Conservation (phyloP, 2,888 invertebrate species). For the Buathra laborator region DNA sequence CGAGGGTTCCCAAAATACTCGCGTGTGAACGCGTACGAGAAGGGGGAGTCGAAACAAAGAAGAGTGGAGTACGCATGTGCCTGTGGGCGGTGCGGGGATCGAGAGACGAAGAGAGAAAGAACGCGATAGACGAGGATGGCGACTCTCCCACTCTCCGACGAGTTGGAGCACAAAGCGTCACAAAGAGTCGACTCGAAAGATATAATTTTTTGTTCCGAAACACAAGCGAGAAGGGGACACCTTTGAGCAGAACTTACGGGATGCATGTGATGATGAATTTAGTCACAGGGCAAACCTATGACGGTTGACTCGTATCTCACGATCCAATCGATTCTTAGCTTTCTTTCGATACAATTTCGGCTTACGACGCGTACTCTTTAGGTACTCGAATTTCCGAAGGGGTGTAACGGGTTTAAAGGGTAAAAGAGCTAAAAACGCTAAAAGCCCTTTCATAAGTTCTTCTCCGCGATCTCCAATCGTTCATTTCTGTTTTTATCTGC, state of each 20-base stretch:
- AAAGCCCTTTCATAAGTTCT: no score
- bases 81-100: constrained; percentile 47
- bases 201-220: constrained; percentile 25
- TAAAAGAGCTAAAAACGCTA: no score
- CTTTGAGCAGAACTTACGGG: constrained; percentile 4
- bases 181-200: constrained; percentile 45
- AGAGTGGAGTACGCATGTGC: constrained; percentile 66
- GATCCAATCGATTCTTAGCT: not conserved
- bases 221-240: not conserved
- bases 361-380: no score
- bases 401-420: no score
- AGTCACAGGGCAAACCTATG: not conserved
- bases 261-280: constrained; percentile 5
- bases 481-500: no score
- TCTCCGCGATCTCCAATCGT: no score
- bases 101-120: constrained; percentile 54
- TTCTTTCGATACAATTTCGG: not conserved
- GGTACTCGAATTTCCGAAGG: no score
- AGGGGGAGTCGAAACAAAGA: constrained; percentile 64
- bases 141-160: constrained; percentile 16
- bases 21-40: constrained; percentile 63
- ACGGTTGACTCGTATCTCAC: not conserved
- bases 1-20: constrained; percentile 64
- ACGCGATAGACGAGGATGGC: constrained; percentile 21
- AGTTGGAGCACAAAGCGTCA: constrained; percentile 61